A percentile compares a stretch with the other conserved stretches of the same genome.
phyloP scores from a whole-genome alignment of 2,797 vertebrate genomes.

The Acipenser oxyrinchus region DNA sequence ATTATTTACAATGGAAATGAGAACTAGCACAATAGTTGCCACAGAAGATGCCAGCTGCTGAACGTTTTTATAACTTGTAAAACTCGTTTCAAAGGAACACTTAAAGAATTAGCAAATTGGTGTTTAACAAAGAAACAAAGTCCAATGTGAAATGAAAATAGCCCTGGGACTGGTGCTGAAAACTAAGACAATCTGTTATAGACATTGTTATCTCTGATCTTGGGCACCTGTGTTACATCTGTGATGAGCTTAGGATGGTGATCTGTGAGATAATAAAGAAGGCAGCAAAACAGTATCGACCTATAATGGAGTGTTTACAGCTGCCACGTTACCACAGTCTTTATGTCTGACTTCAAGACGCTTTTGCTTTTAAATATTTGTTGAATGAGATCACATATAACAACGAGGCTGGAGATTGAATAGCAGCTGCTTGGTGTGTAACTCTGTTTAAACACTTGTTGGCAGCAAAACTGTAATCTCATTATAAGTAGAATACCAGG shows the following conservation, averaged over 20 bases:
- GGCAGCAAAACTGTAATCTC: neutral
- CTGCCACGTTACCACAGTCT: conserved; percentile 41
- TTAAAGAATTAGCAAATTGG: too few relatives aligned
- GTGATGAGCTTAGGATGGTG: neutral
- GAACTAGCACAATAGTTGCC: too few relatives aligned
- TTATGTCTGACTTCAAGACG: conserved; percentile 16
- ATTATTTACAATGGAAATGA: too few relatives aligned
- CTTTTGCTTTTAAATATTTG: conserved; percentile 4
- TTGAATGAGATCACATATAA: conserved; percentile 13
- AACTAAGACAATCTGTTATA: too few relatives aligned
- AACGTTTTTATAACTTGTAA: too few relatives aligned
- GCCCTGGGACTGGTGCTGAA: too few relatives aligned
- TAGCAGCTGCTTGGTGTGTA: conserved; percentile 17
- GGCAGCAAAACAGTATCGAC: conserved; percentile 8
- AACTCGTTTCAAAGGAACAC: too few relatives aligned
- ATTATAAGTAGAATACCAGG: neutral
- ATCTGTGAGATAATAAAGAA: neutral
- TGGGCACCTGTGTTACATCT: neutral
- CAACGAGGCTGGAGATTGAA: conserved; percentile 2
- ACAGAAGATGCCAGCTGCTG: too few relatives aligned
- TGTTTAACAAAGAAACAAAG: too few relatives aligned
- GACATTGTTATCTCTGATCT: too few relatives aligned
- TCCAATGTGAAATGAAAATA: too few relatives aligned
- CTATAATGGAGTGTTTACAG: conserved; percentile 18
- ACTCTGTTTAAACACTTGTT: conserved; percentile 8